Conservation (phyloP, 2,888 invertebrate species). For the Trissolcus japonicus region DNA sequence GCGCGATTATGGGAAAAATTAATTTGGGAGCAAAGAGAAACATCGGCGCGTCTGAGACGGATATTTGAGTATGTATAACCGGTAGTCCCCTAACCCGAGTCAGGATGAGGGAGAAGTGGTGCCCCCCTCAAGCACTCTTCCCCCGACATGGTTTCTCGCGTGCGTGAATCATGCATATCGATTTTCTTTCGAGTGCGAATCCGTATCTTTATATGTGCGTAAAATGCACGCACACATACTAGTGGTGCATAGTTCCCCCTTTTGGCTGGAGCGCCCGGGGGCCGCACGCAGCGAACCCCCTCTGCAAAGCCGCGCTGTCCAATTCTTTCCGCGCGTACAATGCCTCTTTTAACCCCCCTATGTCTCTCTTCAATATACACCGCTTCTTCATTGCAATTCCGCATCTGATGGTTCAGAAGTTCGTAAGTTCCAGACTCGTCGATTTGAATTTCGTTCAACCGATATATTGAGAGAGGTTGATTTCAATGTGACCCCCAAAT, state of each 20-base stretch:
- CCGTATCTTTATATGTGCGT: slow-evolving; percentile 8
- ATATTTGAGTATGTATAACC: slow-evolving; percentile 27
- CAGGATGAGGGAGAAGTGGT: slow-evolving; percentile 63
- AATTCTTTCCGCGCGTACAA: slow-evolving; percentile 67
- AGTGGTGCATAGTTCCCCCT: slow-evolving; percentile 34
- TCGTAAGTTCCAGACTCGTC: too few species aligned
- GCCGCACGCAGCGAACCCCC: slow-evolving; percentile 60
- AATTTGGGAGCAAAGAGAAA: background rate
- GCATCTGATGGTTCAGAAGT: slow-evolving; percentile 10
- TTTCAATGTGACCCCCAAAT: too few species aligned
- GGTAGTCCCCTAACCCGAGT: slow-evolving; percentile 60
- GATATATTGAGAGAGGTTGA: too few species aligned
- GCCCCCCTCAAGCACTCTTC: slow-evolving; percentile 57
- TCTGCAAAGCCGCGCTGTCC: slow-evolving; percentile 61
- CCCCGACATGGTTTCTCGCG: slow-evolving; percentile 59
- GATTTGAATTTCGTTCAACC: too few species aligned
- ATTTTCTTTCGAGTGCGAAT: slow-evolving; percentile 69
- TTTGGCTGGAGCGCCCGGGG: slow-evolving; percentile 55
- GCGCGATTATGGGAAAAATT: background rate
- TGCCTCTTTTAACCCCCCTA: slow-evolving; percentile 60
- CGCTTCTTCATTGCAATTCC: slow-evolving; percentile 39
- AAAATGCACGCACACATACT: slow-evolving; percentile 13
- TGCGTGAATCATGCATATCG: slow-evolving; percentile 76
- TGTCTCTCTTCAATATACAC: slow-evolving; percentile 37
- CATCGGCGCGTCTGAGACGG: background rate